Evolutionary conservation across 2,888 invertebrate species (phyloP).

Genomic region (Augiades crinisus): DNA sequence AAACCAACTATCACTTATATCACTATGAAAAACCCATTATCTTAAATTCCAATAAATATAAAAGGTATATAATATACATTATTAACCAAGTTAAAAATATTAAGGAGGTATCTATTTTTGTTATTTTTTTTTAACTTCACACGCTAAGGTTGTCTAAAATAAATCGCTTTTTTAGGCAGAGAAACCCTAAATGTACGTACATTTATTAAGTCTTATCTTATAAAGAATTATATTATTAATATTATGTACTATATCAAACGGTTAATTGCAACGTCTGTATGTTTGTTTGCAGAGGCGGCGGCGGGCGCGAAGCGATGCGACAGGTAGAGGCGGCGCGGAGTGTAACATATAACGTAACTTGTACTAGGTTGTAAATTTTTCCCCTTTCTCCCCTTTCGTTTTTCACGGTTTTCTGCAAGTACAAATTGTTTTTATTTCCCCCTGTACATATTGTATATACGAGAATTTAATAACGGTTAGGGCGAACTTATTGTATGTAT

Average conservation of each 20-base stretch:
- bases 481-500: constrained; percentile 62
- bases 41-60: too few species aligned
- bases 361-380: constrained; percentile 60
- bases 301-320: constrained; percentile 53
- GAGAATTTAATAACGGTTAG: constrained; percentile 60
- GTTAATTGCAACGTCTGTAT: background rate
- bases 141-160: too few species aligned
- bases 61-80: too few species aligned
- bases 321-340: constrained; percentile 51
- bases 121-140: too few species aligned
- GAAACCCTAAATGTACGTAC: too few species aligned
- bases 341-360: constrained; percentile 44
- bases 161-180: too few species aligned
- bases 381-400: constrained; percentile 53
- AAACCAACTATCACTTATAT: too few species aligned
- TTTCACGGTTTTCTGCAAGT: constrained; percentile 79
- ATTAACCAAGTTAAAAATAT: too few species aligned
- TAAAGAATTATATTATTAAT: background rate
- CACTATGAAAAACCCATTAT: too few species aligned
- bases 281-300: constrained; percentile 46
- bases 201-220: too few species aligned
- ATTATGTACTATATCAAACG: background rate
- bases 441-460: constrained; percentile 81
- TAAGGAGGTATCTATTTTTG: too few species aligned
- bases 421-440: constrained; percentile 81